phyloP scores from a whole-genome alignment of 2,797 vertebrate genomes.

The Galagoides demidoff region DNA sequence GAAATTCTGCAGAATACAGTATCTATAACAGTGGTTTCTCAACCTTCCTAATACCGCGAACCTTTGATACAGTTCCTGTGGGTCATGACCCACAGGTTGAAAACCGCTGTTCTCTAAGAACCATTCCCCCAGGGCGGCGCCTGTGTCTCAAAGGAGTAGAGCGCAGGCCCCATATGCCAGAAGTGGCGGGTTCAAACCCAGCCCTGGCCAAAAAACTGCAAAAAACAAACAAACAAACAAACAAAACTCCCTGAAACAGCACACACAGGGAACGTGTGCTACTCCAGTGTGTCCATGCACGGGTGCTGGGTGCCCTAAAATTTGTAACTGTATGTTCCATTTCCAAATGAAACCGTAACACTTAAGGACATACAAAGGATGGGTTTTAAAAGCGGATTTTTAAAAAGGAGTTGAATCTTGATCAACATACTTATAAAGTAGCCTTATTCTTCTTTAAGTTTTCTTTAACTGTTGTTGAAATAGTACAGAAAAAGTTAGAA shows the following conservation, averaged over 20 bases:
- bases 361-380: background rate
- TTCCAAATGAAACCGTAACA: background rate
- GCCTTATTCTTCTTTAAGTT: background rate
- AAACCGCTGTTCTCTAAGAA: background rate
- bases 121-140: too few relatives aligned
- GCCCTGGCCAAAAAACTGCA: too few relatives aligned
- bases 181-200: too few relatives aligned
- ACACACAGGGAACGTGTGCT: background rate
- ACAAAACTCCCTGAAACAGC: background rate
- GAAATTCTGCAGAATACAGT: background rate
- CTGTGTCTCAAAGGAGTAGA: too few relatives aligned
- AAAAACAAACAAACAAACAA: too few relatives aligned
- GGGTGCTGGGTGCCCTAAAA: background rate
- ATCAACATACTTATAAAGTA: background rate
- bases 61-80: too few relatives aligned
- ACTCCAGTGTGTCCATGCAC: background rate
- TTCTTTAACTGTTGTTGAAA: background rate
- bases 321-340: background rate
- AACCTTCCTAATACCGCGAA: too few relatives aligned
- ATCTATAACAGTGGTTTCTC: too few relatives aligned
- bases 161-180: too few relatives aligned
- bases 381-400: background rate
- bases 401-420: background rate
- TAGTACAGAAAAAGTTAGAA: background rate
- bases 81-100: too few relatives aligned